Evolutionary conservation across 2,113 vertebrate genomes (phyloP).

Genomic region (Microcebus griseorufus): DNA sequence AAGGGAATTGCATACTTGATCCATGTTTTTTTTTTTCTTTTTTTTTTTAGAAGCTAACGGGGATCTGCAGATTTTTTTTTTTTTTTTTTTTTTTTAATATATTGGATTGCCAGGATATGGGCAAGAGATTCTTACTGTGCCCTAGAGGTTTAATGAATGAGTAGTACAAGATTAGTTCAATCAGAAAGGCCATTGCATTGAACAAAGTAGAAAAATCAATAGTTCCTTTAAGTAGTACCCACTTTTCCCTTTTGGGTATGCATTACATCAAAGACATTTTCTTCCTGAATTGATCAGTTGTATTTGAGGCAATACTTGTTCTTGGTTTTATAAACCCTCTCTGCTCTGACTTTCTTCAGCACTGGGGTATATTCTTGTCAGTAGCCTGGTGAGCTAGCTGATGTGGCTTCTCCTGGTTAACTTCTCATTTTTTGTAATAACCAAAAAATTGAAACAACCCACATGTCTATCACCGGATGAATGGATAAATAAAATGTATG

Average conservation of each 20-base stretch:
- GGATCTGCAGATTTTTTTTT: too few relatives aligned
- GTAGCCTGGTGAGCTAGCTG: background rate
- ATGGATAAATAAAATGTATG: too few relatives aligned
- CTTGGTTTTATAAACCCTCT: background rate
- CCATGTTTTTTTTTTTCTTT: background rate
- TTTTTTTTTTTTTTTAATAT: background rate
- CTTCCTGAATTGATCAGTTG: background rate
- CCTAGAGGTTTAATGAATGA: background rate
- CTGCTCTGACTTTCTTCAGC: background rate
- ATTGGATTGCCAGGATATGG: background rate
- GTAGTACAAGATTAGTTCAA: background rate
- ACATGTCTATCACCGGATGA: background rate
- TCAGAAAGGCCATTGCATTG: background rate
- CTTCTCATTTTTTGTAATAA: background rate
- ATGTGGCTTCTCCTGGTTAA: background rate
- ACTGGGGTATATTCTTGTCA: background rate
- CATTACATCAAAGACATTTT: slow-evolving; percentile 4
- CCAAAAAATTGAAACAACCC: background rate
- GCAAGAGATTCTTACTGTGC: background rate
- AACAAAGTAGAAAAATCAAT: background rate
- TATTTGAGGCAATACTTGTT: background rate
- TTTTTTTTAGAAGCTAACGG: too few relatives aligned
- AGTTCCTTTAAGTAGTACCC: background rate
- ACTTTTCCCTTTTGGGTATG: background rate
- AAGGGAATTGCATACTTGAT: background rate